Evolutionary conservation across 2,113 vertebrate species (phyloP).

Genomic region (Tyto alba): DNA sequence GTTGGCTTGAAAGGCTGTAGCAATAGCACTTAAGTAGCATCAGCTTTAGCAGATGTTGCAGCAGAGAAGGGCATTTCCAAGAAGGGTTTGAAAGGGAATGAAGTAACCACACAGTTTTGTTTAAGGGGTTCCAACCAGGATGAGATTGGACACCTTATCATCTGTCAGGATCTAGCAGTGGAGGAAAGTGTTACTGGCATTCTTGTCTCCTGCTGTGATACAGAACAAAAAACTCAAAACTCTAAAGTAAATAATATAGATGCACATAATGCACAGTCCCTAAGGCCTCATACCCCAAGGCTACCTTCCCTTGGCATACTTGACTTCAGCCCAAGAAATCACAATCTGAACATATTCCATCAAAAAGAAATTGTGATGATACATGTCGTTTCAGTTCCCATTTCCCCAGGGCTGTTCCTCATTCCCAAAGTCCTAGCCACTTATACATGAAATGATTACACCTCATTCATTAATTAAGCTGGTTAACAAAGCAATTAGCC

Average conservation of each 20-base stretch:
- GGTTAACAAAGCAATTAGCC: neutral
- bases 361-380: neutral
- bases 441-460: neutral
- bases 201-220: neutral
- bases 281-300: neutral
- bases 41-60: neutral
- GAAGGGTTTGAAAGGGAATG: neutral
- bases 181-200: neutral
- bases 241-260: neutral
- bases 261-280: neutral
- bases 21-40: neutral
- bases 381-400: neutral
- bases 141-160: neutral
- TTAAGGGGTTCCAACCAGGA: neutral
- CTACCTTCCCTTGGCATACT: neutral
- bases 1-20: neutral
- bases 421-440: neutral
- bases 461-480: neutral
- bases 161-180: neutral
- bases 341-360: neutral
- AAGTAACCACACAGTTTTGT: fast-evolving
- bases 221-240: neutral
- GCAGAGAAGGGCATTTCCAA: neutral
- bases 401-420: neutral
- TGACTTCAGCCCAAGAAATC: neutral